Base-by-base conservation (phyloP, 2,113 vertebrate genomes). In the Muscicapa adusta region DNA sequence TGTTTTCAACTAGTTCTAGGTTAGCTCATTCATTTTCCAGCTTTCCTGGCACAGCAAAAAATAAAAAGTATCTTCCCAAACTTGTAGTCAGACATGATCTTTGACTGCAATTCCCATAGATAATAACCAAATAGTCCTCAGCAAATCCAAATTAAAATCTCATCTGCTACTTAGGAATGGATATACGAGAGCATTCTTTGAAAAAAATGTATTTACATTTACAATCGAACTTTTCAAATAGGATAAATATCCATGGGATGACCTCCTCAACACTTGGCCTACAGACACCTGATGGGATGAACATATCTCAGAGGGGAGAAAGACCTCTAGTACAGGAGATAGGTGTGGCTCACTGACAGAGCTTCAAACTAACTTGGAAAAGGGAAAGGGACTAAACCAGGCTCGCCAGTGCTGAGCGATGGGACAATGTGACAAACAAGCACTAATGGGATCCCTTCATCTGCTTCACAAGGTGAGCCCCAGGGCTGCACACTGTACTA, bases 331-430 rank as follows among this genome's bases (percentile, higher is more conserved):
- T 29, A 40, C 17, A 56, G 25, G 65, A 34, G 34, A 6, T 14
- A 40, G 18, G n/a, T n/a, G 25, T 18, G 24, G 25, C 6, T 40
- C 31, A 56, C 3, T 42, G 25, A 18, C 14, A 72, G 25, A 63
- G 34, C 25, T 88, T 22, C 51, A 22, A 31, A 31, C 48, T 18
- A 18, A 29, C 20, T 22, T 22, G 18, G 34, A 79, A 48, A 25
- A 47, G 34, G 9, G 7, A 18, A 72, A 48, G 57, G 48, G 17
- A 63, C 17, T 34, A 48, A 71, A 18, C 5, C 29, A 79, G 42
- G 31, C 20, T 56, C 0, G 0, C 20, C 57, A 48, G 29, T 1
- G 3, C 42, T 56, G 65, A 31, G 48, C 0, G 0, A 42, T 18
- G 40, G 23, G 15, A 29, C 0, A 0, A 8, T 9, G 38, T 38